Evolutionary conservation across 2,888 invertebrate genomes (phyloP).

Genomic region (Ormyrus pomaceus): DNA sequence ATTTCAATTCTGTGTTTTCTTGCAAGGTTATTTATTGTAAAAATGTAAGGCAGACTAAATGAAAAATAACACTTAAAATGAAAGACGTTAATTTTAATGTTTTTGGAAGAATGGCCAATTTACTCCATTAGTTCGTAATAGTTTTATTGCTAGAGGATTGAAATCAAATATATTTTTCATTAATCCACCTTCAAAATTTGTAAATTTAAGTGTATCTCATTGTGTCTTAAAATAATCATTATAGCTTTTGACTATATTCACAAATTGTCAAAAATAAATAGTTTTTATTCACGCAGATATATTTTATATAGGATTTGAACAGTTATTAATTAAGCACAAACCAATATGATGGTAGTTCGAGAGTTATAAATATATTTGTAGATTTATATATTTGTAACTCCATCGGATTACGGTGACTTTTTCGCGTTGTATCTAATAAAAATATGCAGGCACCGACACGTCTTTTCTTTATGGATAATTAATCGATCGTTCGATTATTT

Average conservation of each 20-base stretch:
- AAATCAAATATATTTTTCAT: conserved; percentile 30
- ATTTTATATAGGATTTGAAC: conserved; percentile 44
- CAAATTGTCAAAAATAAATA: conserved; percentile 55
- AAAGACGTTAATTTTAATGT: too few relatives aligned
- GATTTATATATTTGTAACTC: conserved; percentile 44
- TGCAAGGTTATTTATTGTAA: conserved; percentile 28
- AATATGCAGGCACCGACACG: conserved; percentile 73
- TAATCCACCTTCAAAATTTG: conserved; percentile 31
- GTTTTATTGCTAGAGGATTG: background rate
- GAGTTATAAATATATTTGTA: conserved; percentile 51
- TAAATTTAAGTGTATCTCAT: conserved; percentile 34
- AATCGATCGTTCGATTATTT: conserved; percentile 32
- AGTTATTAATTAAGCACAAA: conserved; percentile 52
- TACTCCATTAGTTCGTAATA: background rate
- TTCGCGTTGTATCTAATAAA: conserved; percentile 49
- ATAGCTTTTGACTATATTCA: conserved; percentile 42
- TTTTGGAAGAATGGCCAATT: too few relatives aligned
- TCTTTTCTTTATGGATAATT: conserved; percentile 38
- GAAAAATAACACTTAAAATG: conserved; percentile 29
- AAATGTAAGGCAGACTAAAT: conserved; percentile 28
- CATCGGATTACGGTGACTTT: conserved; percentile 31
- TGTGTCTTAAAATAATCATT: conserved; percentile 44
- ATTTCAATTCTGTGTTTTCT: conserved; percentile 34
- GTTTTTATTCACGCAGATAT: conserved; percentile 53
- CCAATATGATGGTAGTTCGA: conserved; percentile 49